phyloP scores from a whole-genome alignment of 1,140 invertebrate genomes.

The Drosophila seguyi region DNA sequence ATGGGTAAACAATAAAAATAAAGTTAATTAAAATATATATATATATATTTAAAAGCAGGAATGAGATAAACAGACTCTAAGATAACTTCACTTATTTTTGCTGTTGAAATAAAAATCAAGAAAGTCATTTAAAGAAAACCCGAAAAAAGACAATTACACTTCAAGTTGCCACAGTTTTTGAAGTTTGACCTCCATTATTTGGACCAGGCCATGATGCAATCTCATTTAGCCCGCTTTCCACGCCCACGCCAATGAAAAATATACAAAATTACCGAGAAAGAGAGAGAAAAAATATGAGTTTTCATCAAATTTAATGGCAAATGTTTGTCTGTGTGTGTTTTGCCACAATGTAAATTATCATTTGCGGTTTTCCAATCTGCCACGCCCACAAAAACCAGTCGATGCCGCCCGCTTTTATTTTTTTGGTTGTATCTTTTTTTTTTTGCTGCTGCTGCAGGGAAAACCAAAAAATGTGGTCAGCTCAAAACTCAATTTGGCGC shows the following conservation, averaged over 20 bases:
- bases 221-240: slow-evolving; percentile 30
- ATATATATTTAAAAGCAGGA: not conserved
- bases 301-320: slow-evolving; percentile 51
- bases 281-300: slow-evolving; percentile 37
- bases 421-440: not conserved
- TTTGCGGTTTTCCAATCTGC: slow-evolving; percentile 56
- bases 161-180: slow-evolving; percentile 5
- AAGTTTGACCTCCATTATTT: slow-evolving; percentile 34
- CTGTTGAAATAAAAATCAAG: not conserved
- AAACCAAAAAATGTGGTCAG: slow-evolving; percentile 41
- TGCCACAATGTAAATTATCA: slow-evolving; percentile 45
- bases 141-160: slow-evolving; percentile 41
- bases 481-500: slow-evolving; percentile 56
- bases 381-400: slow-evolving; percentile 26
- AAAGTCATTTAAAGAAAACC: slow-evolving; percentile 1
- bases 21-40: slow-evolving; percentile 1
- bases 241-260: slow-evolving; percentile 34
- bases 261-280: slow-evolving; percentile 26
- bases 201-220: slow-evolving; percentile 36
- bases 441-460: slow-evolving; percentile 3
- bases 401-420: slow-evolving; percentile 1
- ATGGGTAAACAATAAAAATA: slow-evolving; percentile 7
- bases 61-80: not conserved
- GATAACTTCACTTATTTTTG: not conserved
- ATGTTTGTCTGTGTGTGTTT: slow-evolving; percentile 9